Evolutionary conservation across 2,797 vertebrate genomes (phyloP), one percentile per base, ranked within the genome.

Genomic region (Anguilla pacifica): DNA sequence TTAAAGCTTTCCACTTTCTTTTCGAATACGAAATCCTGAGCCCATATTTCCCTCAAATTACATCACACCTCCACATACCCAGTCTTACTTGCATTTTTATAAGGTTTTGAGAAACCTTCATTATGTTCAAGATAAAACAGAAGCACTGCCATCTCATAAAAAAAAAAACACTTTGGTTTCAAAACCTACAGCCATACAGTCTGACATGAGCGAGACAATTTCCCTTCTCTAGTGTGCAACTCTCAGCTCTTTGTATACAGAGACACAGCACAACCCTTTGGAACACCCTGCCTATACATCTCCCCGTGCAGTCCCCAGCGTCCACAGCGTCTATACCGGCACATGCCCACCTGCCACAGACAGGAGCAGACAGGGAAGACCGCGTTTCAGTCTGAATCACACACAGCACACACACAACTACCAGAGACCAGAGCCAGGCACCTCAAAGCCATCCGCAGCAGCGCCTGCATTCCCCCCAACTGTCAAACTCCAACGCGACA

Each of bases 131-230:
- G 72, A 25, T 22, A 2, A 31, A 64, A 67, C 28, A 87, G 70
- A 86, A 88, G 53, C 35, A 43, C 15, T 77, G 17, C 17, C 19
- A 43, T 11, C 31, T 35, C 72, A 39, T 77, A n/a, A n/a, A n/a
- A 77, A 39, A 77, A 86, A 51, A 85, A 13, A 86, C 85, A 91
- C 94, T 95, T 95, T 95, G 95, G 94, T 90, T 90, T 95, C 90
- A 91, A 74, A 79, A 89, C 90, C 87, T 53, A 82, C 35, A 43
- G 39, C 49, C 49, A 3, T 81, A 0, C 77, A 28, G 55, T 35
- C 77, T 81, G 6, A 39, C 74, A 55, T 39, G 82, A 83, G 72
- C 81, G 39, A 25, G 2, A 88, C 83, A 83, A 57, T 39, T 70
- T 13, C 6, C 77, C 49, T 55, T 87, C 79, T 90, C n/a, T 49